phyloP scores from a whole-genome alignment of 2,797 vertebrate species.

The Staurois parvus region DNA sequence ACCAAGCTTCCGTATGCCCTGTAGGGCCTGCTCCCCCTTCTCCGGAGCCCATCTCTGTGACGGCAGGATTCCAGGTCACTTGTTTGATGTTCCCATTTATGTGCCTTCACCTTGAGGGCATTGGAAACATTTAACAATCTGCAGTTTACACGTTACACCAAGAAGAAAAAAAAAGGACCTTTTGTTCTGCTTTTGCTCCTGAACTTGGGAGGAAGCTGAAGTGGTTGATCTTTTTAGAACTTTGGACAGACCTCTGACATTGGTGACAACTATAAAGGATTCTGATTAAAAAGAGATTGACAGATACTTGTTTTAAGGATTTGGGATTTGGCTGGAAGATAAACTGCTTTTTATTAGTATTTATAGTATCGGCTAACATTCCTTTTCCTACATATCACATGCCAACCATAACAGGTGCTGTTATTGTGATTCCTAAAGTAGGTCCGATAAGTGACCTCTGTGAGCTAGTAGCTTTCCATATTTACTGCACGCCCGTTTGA shows the following conservation, averaged over 20 bases:
- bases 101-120: slow-evolving; percentile 52
- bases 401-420: no score
- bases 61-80: slow-evolving; percentile 54
- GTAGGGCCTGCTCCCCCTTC: not conserved
- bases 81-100: slow-evolving; percentile 57
- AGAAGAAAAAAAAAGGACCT: slow-evolving; percentile 44
- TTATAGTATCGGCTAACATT: no score
- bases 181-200: slow-evolving; percentile 13
- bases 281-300: slow-evolving; percentile 2
- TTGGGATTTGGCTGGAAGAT: not conserved
- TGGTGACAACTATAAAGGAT: not conserved
- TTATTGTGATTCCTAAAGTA: no score
- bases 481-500: no score
- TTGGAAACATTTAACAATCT: slow-evolving; percentile 60
- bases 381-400: no score
- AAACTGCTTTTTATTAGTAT: not conserved
- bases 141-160: slow-evolving; percentile 56
- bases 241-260: slow-evolving; percentile 6
- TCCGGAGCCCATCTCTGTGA: slow-evolving; percentile 10
- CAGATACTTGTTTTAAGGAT: not conserved
- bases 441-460: no score
- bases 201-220: slow-evolving; percentile 18
- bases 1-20: slow-evolving; percentile 25
- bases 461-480: no score
- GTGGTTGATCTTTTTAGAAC: slow-evolving; percentile 16